Base-by-base conservation (phyloP, 2,888 invertebrate species). In the Altica lythri region DNA sequence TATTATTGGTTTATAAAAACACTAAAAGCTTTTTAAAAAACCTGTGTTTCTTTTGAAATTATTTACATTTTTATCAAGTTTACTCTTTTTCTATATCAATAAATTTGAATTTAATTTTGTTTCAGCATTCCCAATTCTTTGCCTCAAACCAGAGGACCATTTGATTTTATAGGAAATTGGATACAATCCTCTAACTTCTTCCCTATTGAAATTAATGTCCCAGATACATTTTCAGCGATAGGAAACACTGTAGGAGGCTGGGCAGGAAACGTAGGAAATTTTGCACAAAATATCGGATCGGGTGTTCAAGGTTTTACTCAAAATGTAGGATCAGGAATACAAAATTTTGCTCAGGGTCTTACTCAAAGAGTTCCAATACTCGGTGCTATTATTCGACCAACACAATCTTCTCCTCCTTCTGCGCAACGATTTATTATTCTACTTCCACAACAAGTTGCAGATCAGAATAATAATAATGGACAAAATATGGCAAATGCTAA, bases 201-300 rank as follows among this genome's bases (percentile, higher is more conserved):
- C 13, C 86, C 86, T 0, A 75, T 86, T 46, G 83, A 85, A 72
- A 72, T 86, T 1, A 86, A 85, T 66, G 81, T 86, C 0, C 85
- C 85, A 2, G 83, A 85, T 61, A 74, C 80, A 0, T 74, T 85
- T 45, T 70, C 75, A 9, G 63, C 65, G 6, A 66, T 74, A 18
- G 67, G 66, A 3, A 60, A 58, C 14, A 59, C 60, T 1, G 53
- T 66, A 1, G 57, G 60, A 9, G 48, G 53, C 8, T 52, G 63
- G 19, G 49, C 61, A 2, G 53, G 53, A 14, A 62, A 61, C 35
- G 57, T 66, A 6, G 65, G 64, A 13, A 57, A 56, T 38, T 62
- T 66, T 12, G 56, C 62, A 2, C 64, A 65, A 35, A 61, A 62
- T 22, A 59, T 65, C 6, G 65, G 65, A 5, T 58, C 42, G 22